Evolutionary conservation across 1,140 invertebrate genomes (phyloP), one percentile per base, ranked within the genome.

Genomic region (Caenorhabditis latens): DNA sequence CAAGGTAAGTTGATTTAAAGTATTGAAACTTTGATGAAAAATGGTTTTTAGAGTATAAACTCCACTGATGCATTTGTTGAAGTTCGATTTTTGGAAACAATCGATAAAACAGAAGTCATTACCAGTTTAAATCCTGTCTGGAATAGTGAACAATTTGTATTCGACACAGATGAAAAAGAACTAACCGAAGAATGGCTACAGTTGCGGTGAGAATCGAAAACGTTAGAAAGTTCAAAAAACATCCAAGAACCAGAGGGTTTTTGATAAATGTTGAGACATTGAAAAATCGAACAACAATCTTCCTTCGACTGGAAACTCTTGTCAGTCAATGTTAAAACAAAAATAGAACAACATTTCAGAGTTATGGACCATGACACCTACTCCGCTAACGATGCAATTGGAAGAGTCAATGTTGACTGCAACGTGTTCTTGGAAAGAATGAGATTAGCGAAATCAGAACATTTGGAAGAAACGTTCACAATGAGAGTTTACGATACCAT

Each of bases 331-430:
- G 2, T 32, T 1, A 32, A 32, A 32, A 32, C 32, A 32, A 16
- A 53, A 53, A 14, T 53, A 14, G 50, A 53, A 53, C 5, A 53
- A 21, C 13, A 21, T 67, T 79, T 50, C 61, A 87, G 86, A 50
- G 86, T 87, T 8, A 87, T 87, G 86, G 86, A 87, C 21, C 82
- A 87, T 55, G 86, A 87, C 48, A 87, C 86, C 1, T 87, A 87
- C 48, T 84, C 79, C 6, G 86, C 86, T 5, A 87, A 87, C 53
- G 86, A 87, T 24, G 57, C 86, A 2, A 84, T 87, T 14, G 86
- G 86, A 1, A 32, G 86, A 55, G 82, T 87, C 2, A 50, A 83
- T 9, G n/a, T 87, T 16, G 86, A 87, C 24, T 83, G 79, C 48
- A 87, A 87, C 40, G 55, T 87, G 21, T 50, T 87, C 21, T n/a